Conservation (phyloP, 2,888 invertebrate species). For the Hirtodrosophila alboralis region DNA sequence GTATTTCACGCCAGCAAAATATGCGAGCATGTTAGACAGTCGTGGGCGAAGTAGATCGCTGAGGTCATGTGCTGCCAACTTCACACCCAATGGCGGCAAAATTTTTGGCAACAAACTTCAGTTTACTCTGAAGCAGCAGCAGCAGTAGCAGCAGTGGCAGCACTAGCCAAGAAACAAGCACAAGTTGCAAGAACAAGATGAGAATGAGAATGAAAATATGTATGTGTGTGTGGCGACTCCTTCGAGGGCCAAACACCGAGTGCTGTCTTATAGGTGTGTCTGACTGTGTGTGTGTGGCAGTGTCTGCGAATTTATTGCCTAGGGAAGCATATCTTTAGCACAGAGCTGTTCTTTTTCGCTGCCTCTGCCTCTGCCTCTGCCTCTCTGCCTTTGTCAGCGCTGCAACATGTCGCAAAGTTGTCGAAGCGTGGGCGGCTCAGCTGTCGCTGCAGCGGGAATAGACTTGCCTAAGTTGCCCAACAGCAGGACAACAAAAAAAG, state of each 20-base stretch:
- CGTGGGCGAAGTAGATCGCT: constrained; percentile 42
- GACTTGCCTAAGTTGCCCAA: constrained; percentile 50
- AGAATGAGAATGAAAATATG: constrained; percentile 23
- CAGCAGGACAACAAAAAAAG: constrained; percentile 28
- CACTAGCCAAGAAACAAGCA: constrained; percentile 27
- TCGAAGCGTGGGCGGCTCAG: constrained; percentile 69
- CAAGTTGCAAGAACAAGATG: constrained; percentile 24
- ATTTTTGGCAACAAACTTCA: constrained; percentile 79
- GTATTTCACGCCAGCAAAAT: constrained; percentile 77
- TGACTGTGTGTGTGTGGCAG: constrained; percentile 22
- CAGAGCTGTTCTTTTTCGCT: constrained; percentile 39
- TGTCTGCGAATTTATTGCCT: constrained; percentile 76
- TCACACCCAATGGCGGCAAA: constrained; percentile 79
- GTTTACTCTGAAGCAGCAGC: constrained; percentile 31
- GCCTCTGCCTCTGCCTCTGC: neutral
- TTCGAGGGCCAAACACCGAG: constrained; percentile 23
- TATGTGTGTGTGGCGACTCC: constrained; percentile 8
- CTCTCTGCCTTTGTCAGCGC: constrained; percentile 26
- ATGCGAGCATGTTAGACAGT: constrained; percentile 61
- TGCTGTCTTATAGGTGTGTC: constrained; percentile 31
- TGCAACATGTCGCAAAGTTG: constrained; percentile 80
- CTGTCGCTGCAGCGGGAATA: constrained; percentile 60
- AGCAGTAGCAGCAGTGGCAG: constrained; percentile 34
- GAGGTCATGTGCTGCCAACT: constrained; percentile 63
- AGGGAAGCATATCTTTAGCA: constrained; percentile 78